phyloP scores from a whole-genome alignment of 1,140 invertebrate genomes.

The Heterodera schachtii region DNA sequence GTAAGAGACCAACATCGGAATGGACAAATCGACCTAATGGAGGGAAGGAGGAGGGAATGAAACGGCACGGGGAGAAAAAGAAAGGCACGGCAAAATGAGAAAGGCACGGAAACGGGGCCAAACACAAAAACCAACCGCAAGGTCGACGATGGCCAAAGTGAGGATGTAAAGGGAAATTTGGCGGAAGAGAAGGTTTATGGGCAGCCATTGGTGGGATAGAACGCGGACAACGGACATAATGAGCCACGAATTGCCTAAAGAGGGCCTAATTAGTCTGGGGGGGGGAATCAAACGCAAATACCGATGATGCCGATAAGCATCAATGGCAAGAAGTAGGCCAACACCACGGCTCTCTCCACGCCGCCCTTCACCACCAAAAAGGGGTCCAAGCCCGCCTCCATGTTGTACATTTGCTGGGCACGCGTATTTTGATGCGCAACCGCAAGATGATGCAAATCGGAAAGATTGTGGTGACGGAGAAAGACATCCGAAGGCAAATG shows the following conservation, averaged over 20 bases:
- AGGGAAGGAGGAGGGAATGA: constrained; percentile 9
- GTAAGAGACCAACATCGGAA: constrained; percentile 43
- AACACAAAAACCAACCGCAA: constrained; percentile 34
- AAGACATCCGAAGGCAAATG: background rate
- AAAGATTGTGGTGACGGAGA: background rate
- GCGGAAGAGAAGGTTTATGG: constrained; percentile 43
- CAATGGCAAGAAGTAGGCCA: constrained; percentile 47
- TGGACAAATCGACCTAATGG: constrained; percentile 31
- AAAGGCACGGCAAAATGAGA: background rate
- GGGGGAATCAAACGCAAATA: background rate
- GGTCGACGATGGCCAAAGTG: constrained; percentile 45
- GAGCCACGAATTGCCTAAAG: constrained; percentile 48
- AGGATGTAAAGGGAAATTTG: constrained; percentile 50
- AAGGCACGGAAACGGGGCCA: no score
- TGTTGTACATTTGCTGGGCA: background rate
- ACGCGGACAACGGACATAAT: constrained; percentile 41
- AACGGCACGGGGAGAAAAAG: constrained; percentile 8
- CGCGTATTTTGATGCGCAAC: background rate
- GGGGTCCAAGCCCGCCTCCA: background rate
- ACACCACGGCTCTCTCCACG: constrained; percentile 35
- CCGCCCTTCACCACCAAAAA: background rate
- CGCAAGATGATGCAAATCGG: background rate
- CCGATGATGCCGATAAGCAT: constrained; percentile 47
- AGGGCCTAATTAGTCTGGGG: no score
- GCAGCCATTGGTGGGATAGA: constrained; percentile 34